Percentiles rank a stretch among this genome's conserved stretches.
These are phyloP conservation scores for Thereva nobilitata DNA, from an alignment of 2,888 invertebrate species.

Conservation along the genomic window DNA sequence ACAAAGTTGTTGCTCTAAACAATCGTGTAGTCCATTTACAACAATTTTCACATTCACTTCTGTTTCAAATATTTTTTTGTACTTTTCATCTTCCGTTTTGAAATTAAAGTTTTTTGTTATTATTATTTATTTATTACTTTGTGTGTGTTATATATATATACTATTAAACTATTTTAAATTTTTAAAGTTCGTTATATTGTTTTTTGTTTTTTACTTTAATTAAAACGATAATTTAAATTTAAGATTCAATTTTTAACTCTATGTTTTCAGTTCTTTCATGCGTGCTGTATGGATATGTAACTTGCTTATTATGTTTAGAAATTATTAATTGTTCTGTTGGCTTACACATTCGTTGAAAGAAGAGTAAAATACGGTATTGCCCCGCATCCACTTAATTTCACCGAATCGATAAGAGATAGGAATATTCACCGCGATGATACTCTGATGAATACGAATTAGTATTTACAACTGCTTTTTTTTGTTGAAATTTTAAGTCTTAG, in stretches of 20 bases:
- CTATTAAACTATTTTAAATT: too few relatives aligned
- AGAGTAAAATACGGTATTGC: too few relatives aligned
- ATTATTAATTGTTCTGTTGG: too few relatives aligned
- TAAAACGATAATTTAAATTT: too few relatives aligned
- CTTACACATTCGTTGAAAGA: too few relatives aligned
- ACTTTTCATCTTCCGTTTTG: slow-evolving; percentile 43
- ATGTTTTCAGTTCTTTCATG: slow-evolving; percentile 70
- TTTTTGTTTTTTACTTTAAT: slow-evolving; percentile 45
- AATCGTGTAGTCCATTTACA: neutral
- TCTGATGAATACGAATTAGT: slow-evolving; percentile 14
- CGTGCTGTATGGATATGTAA: slow-evolving; percentile 66
- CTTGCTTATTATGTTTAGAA: too few relatives aligned
- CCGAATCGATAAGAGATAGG: slow-evolving; percentile 1
- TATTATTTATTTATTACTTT: slow-evolving; percentile 20
- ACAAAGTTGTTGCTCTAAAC: slow-evolving; percentile 16
- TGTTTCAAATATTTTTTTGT: slow-evolving; percentile 44
- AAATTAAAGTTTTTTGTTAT: slow-evolving; percentile 18
- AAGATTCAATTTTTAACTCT: slow-evolving; percentile 44
- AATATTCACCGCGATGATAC: slow-evolving; percentile 9
- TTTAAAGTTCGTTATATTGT: neutral
- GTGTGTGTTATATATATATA: slow-evolving; percentile 45
- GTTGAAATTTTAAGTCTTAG: slow-evolving; percentile 53
- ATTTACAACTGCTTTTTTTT: slow-evolving; percentile 50
- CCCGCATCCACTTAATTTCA: too few relatives aligned
- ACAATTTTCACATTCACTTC: slow-evolving; percentile 14